Conservation (phyloP, 2,113 vertebrate genomes). For the Piprites chloris region DNA sequence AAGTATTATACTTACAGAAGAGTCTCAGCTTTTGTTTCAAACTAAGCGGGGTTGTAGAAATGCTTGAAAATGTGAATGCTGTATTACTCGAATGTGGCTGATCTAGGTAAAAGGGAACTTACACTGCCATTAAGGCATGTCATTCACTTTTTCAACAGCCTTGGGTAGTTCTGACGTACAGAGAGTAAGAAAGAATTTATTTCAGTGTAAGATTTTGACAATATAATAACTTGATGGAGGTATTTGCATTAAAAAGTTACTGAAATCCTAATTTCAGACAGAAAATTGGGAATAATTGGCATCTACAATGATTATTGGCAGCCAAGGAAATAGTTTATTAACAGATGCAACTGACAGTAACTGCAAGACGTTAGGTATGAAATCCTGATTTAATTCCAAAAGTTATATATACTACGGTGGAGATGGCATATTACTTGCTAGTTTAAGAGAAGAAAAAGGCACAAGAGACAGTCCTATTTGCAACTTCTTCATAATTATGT, state of each 20-base stretch:
- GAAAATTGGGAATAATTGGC: neutral
- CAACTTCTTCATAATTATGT: neutral
- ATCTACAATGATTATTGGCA: neutral
- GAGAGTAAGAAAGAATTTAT: neutral
- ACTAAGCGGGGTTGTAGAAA: neutral
- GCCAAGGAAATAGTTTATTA: neutral
- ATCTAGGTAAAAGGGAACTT: neutral
- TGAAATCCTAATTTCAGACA: neutral
- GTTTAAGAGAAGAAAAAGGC: neutral
- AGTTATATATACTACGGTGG: accelerated
- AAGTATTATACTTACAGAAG: neutral
- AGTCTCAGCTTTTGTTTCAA: neutral
- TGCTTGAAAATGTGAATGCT: neutral
- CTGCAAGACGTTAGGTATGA: neutral
- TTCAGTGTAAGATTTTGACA: neutral
- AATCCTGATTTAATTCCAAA: neutral
- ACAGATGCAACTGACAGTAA: neutral
- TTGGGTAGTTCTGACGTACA: neutral
- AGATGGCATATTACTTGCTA: neutral
- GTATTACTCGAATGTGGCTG: neutral
- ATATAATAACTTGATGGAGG: neutral
- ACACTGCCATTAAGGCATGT: neutral
- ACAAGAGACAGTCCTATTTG: neutral
- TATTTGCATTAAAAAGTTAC: neutral
- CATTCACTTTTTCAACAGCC: neutral